These are phyloP conservation scores for Horisme vitalbata DNA, from an alignment of 2,888 invertebrate species.

Conservation along the genomic window DNA sequence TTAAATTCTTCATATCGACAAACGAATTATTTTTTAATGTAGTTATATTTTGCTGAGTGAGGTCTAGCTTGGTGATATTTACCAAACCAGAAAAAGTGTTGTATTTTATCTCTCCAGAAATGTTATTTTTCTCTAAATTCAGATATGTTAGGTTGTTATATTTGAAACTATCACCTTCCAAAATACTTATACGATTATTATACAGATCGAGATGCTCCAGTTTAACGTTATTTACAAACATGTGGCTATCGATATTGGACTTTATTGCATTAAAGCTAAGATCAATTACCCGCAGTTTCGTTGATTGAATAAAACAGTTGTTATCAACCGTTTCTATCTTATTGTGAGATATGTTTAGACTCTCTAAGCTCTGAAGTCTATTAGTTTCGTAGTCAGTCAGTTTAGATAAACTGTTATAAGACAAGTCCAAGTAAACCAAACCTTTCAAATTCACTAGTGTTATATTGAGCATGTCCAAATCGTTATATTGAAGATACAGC, in stretches of 20 bases:
- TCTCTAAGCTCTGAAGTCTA: conserved; percentile 47
- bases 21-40: conserved; percentile 52
- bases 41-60: conserved; percentile 53
- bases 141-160: conserved; percentile 47
- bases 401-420: conserved; percentile 50
- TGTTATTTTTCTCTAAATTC: conserved; percentile 56
- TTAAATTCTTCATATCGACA: conserved; percentile 41
- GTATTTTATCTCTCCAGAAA: conserved; percentile 49
- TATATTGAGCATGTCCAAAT: conserved; percentile 50
- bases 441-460: conserved; percentile 53
- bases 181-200: conserved; percentile 51
- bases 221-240: conserved; percentile 55
- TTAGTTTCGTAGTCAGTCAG: conserved; percentile 57
- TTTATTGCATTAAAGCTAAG: conserved; percentile 59
- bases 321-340: conserved; percentile 52
- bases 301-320: conserved; percentile 57
- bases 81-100: conserved; percentile 55
- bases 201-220: conserved; percentile 54
- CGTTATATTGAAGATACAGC: conserved; percentile 54
- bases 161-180: conserved; percentile 56
- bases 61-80: conserved; percentile 46
- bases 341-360: conserved; percentile 62
- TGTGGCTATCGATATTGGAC: conserved; percentile 47
- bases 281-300: conserved; percentile 50
- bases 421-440: conserved; percentile 52